Percentiles rank a stretch among this genome's conserved stretches.
Conservation (phyloP, 2,797 vertebrate genomes). For the Coranthus polyacanthus region DNA sequence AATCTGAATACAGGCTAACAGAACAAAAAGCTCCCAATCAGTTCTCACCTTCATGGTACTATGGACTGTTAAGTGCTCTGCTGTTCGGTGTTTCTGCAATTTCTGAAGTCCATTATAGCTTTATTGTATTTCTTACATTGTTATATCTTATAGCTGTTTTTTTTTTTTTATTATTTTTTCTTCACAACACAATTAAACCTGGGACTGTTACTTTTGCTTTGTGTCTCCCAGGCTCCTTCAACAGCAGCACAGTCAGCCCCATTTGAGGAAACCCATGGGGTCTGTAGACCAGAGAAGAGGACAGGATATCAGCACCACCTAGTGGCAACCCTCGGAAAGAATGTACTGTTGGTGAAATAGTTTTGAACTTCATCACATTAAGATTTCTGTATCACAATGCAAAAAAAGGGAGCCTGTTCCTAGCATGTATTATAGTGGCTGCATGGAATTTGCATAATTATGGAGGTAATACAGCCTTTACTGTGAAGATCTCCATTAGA, state of each 20-base stretch:
- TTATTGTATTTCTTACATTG: slow-evolving; percentile 71
- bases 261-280: slow-evolving; percentile 55
- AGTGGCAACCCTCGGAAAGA: slow-evolving; percentile 64
- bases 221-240: slow-evolving; percentile 60
- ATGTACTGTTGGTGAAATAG: slow-evolving; percentile 2
- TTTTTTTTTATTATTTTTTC: slow-evolving; percentile 14
- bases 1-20: slow-evolving; percentile 62
- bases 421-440: slow-evolving; percentile 2
- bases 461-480: slow-evolving; percentile 35
- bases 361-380: slow-evolving; percentile 16
- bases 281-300: slow-evolving; percentile 23
- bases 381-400: slow-evolving; percentile 22
- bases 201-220: slow-evolving; percentile 67
- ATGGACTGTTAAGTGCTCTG: slow-evolving; percentile 52
- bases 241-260: slow-evolving; percentile 60
- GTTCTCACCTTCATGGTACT: slow-evolving; percentile 51
- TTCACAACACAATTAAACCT: slow-evolving; percentile 77
- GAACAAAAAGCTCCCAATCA: slow-evolving; percentile 58
- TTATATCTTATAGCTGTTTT: slow-evolving; percentile 58
- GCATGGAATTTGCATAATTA: slow-evolving; percentile 21
- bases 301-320: slow-evolving; percentile 84
- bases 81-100: slow-evolving; percentile 59
- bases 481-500: slow-evolving; percentile 41
- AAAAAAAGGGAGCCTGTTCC: slow-evolving; percentile 21
- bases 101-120: slow-evolving; percentile 64